Conservation (phyloP, 1,140 invertebrate species). For the Penaeus chinensis region DNA sequence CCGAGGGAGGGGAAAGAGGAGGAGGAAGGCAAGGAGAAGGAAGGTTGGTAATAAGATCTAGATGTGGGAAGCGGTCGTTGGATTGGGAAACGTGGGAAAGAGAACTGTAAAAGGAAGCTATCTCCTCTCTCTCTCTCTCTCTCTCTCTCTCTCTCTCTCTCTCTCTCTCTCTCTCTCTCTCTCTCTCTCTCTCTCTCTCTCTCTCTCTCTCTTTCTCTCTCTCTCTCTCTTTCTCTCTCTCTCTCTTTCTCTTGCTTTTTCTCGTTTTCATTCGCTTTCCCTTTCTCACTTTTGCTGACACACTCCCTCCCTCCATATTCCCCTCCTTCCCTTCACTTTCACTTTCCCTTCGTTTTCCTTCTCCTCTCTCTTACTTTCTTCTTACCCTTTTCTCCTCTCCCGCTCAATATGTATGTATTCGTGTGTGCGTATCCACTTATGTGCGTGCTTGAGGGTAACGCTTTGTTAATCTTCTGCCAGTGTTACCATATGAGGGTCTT, state of each 20-base stretch:
- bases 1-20: neutral
- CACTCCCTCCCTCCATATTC: neutral
- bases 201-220: neutral
- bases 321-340: neutral
- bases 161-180: neutral
- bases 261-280: neutral
- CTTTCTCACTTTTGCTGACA: neutral
- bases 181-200: neutral
- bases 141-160: constrained; percentile 11
- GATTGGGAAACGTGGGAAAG: constrained; percentile 1
- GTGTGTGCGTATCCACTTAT: no score
- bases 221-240: neutral
- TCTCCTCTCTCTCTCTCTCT: constrained; percentile 22
- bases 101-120: neutral
- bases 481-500: no score
- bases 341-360: neutral
- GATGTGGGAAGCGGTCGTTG: neutral
- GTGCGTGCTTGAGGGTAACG: no score
- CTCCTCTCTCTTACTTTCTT: neutral
- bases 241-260: neutral
- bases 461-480: no score
- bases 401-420: no score
- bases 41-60: no score
- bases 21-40: neutral
- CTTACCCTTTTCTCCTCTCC: neutral